These are phyloP conservation scores for Polia nebulosa DNA, from an alignment of 2,888 invertebrate genomes.

Conservation along the genomic window DNA sequence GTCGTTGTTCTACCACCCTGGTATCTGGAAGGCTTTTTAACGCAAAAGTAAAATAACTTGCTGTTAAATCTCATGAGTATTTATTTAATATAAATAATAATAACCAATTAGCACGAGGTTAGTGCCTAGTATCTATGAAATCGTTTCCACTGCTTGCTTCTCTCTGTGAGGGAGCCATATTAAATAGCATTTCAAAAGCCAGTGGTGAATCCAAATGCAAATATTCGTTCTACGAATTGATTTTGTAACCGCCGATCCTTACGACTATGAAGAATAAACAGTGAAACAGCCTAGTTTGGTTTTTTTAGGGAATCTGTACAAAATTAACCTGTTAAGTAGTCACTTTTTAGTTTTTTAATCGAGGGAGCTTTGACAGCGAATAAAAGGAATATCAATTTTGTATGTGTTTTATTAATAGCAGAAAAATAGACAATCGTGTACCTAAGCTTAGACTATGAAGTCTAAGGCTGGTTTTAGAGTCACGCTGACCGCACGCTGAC, in stretches of 20 bases:
- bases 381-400: constrained; percentile 38
- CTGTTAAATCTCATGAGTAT: background rate
- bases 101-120: background rate
- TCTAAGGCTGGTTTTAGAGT: too few species aligned
- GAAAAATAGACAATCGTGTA: too few species aligned
- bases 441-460: too few species aligned
- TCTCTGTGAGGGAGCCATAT: background rate
- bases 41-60: background rate
- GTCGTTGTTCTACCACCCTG: background rate
- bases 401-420: constrained; percentile 19
- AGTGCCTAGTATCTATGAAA: background rate
- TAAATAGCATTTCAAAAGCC: background rate
- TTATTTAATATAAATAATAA: background rate
- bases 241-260: constrained; percentile 25
- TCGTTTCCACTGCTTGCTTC: background rate
- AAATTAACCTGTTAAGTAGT: constrained; percentile 1
- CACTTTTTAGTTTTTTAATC: constrained; percentile 11
- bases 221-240: too few species aligned
- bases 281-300: background rate
- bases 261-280: background rate
- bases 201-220: background rate
- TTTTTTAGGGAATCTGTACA: constrained; percentile 19
- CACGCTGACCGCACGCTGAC: too few species aligned
- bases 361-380: constrained; percentile 27
- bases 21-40: background rate